A percentile compares a stretch with the other conserved stretches of the same genome.
phyloP scores from a whole-genome alignment of 2,888 invertebrate genomes.

The Hypolimnas misippus region DNA sequence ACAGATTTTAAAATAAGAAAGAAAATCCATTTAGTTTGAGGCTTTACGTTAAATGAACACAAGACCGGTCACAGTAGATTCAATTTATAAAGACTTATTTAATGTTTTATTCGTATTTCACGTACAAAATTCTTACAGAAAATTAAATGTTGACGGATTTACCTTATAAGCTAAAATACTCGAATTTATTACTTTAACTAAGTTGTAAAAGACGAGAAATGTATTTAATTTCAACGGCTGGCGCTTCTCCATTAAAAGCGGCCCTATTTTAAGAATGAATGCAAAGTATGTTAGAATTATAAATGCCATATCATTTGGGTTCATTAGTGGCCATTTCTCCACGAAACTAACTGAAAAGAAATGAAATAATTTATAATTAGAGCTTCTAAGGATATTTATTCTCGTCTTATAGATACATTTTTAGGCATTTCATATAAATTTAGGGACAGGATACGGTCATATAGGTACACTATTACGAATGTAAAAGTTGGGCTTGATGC shows the following conservation, averaged over 20 bases:
- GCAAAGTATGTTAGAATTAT: constrained; percentile 85
- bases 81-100: too few relatives aligned
- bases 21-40: too few relatives aligned
- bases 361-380: not conserved
- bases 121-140: not conserved
- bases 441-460: too few relatives aligned
- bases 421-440: too few relatives aligned
- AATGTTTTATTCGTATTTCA: too few relatives aligned
- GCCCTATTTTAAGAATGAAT: constrained; percentile 87
- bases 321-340: constrained; percentile 87
- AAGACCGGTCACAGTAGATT: too few relatives aligned
- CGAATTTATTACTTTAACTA: constrained; percentile 85
- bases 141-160: constrained; percentile 38
- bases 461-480: too few relatives aligned
- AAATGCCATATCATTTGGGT: constrained; percentile 83
- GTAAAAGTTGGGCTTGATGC: too few relatives aligned
- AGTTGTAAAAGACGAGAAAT: constrained; percentile 86
- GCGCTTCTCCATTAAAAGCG: constrained; percentile 86
- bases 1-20: too few relatives aligned
- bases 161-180: constrained; percentile 80
- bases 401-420: not conserved
- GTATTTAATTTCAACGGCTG: constrained; percentile 84
- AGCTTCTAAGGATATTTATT: not conserved
- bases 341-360: constrained; percentile 84
- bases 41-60: too few relatives aligned